Conservation (phyloP, 37 sponge, comb jelly and placozoan genomes). For the Mnemiopsis leidyi region DNA sequence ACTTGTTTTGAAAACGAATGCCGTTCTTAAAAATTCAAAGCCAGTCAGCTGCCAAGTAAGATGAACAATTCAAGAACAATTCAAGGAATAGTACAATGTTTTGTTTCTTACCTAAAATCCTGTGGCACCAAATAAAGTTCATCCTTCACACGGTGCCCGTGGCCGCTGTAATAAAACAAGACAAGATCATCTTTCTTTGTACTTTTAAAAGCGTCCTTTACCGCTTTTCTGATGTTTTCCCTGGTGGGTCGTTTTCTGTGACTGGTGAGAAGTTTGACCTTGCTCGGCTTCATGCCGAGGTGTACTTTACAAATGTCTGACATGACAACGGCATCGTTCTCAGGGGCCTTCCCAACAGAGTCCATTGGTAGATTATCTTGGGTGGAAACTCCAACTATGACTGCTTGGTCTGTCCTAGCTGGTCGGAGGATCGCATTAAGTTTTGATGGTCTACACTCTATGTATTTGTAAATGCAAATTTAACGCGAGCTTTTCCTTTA, state of each 20-base stretch:
- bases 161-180: conserved; percentile 2
- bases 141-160: background rate
- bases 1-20: no score
- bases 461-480: no score
- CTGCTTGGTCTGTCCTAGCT: conserved; percentile 3
- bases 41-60: no score
- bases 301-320: background rate
- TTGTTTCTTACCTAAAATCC: conserved; percentile 3
- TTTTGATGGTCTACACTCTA: no score
- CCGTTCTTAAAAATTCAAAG: no score
- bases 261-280: background rate
- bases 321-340: conserved; percentile 36
- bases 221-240: background rate
- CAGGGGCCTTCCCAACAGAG: background rate
- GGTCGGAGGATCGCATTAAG: background rate
- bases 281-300: conserved; percentile 14
- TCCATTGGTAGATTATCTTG: background rate
- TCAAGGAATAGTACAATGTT: no score
- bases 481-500: no score
- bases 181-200: background rate
- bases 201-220: background rate
- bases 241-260: conserved; percentile 3
- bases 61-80: no score
- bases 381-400: background rate
- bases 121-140: conserved; percentile 24